These are phyloP conservation scores for Mus minutoides DNA, from an alignment of 2,797 vertebrate genomes.

Conservation along the genomic window DNA sequence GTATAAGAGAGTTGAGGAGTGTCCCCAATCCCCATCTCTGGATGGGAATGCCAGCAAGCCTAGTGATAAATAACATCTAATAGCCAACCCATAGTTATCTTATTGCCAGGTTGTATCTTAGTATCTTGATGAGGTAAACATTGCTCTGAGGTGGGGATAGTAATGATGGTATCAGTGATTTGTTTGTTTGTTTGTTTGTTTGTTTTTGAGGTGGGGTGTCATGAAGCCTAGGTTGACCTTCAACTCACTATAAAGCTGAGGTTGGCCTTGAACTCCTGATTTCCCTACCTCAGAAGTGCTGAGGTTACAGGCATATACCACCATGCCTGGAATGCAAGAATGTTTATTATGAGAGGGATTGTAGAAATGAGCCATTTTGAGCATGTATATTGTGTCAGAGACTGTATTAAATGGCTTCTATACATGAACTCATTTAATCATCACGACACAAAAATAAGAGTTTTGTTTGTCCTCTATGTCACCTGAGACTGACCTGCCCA, in stretches of 20 bases:
- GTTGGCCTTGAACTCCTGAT: background rate
- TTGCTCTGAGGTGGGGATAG: background rate
- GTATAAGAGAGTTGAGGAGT: background rate
- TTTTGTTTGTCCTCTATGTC: background rate
- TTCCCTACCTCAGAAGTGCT: background rate
- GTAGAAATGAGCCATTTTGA: background rate
- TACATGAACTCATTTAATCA: background rate
- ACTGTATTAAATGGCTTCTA: background rate
- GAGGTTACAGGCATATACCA: background rate
- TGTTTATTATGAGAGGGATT: background rate
- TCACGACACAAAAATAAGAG: background rate
- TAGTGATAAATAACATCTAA: background rate
- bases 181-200: background rate
- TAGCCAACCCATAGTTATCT: background rate
- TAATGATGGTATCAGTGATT: background rate
- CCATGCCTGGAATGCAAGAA: background rate
- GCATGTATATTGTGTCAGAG: background rate
- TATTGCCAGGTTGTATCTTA: background rate
- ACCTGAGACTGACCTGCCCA: background rate
- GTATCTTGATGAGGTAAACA: background rate
- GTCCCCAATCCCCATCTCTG: background rate
- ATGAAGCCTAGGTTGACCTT: background rate
- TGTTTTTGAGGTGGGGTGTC: background rate
- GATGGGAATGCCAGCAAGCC: background rate
- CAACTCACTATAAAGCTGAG: background rate